These are phyloP conservation scores for Charanyca ferruginea DNA, from an alignment of 2,888 invertebrate species.

Conservation along the genomic window DNA sequence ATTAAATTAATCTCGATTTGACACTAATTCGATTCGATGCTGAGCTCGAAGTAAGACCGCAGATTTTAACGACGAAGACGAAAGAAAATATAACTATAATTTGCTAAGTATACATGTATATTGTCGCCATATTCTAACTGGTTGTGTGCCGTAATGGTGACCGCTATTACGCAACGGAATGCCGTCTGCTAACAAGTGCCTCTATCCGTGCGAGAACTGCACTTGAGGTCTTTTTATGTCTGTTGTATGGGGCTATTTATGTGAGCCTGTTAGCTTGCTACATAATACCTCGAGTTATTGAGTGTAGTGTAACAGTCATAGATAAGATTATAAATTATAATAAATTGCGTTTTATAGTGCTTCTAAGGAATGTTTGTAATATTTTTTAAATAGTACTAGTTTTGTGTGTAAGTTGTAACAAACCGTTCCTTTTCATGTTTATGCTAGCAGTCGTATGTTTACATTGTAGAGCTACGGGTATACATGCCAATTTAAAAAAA, in stretches of 20 bases:
- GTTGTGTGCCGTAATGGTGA: constrained; percentile 42
- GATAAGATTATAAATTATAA: not conserved
- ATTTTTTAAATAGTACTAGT: not conserved
- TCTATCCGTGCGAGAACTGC: constrained; percentile 62
- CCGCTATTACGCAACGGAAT: constrained; percentile 63
- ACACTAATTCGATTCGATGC: constrained; percentile 7
- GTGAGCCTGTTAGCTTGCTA: constrained; percentile 33
- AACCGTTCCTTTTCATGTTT: not conserved
- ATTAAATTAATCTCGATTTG: constrained; percentile 1
- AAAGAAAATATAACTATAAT: constrained; percentile 5
- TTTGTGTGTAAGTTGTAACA: not conserved
- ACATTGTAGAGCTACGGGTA: not conserved
- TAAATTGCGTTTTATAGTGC: not conserved
- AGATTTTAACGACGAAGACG: not conserved
- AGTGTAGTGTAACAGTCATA: constrained; percentile 14
- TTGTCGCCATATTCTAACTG: constrained; percentile 20
- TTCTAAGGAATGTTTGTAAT: not conserved
- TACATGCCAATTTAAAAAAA: no score
- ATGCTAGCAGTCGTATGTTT: not conserved
- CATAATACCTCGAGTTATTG: constrained; percentile 30
- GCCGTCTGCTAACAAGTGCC: constrained; percentile 63
- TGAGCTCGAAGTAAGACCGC: not conserved
- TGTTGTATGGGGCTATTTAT: constrained; percentile 57
- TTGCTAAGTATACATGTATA: not conserved
- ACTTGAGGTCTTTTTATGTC: constrained; percentile 68